phyloP scores from a whole-genome alignment of 1,140 invertebrate genomes.

The Microplitis mediator region DNA sequence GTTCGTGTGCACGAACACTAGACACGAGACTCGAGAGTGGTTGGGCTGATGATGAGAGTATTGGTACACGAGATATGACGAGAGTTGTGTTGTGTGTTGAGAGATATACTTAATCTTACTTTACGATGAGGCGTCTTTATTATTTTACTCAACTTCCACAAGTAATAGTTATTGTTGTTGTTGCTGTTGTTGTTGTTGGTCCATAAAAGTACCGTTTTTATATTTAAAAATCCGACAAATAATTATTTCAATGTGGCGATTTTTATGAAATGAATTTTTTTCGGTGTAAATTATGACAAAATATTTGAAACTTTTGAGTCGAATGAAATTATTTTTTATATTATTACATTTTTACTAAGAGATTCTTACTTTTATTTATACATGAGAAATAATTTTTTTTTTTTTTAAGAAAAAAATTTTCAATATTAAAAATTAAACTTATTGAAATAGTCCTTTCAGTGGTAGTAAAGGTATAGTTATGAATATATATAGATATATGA shows the following conservation, averaged over 20 bases:
- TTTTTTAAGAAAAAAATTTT: no score
- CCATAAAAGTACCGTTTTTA: neutral
- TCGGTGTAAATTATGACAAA: neutral
- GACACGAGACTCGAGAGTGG: neutral
- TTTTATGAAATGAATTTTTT: neutral
- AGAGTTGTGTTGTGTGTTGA: neutral
- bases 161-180: neutral
- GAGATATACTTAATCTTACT: slow-evolving; percentile 5
- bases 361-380: no score
- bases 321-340: neutral
- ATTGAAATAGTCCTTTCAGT: no score
- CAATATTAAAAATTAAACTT: no score
- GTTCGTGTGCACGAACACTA: neutral
- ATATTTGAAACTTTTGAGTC: neutral
- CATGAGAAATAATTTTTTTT: no score
- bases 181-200: neutral
- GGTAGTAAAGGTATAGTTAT: no score
- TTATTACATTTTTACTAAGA: neutral
- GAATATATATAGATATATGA: no score
- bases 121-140: neutral
- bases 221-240: neutral
- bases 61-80: neutral
- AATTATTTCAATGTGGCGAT: neutral
- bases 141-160: neutral
- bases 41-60: no score